Evolutionary conservation across 92 coral and sea anemone genomes (phyloP), one percentile per base, ranked within the genome.

Genomic region (Porites evermanni): DNA sequence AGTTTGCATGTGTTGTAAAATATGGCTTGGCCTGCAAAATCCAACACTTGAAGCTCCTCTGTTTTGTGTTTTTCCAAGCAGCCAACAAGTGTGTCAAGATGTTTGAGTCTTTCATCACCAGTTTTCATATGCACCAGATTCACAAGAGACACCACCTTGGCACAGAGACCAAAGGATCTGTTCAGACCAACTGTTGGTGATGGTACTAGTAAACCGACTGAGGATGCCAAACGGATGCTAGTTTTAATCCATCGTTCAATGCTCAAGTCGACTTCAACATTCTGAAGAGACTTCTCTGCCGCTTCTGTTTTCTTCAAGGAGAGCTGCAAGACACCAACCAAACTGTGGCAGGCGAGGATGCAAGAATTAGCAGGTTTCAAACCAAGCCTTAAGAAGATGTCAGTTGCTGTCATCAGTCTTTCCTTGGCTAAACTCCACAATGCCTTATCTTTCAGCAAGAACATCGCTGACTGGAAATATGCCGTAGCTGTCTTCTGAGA

Each of bases 301-400:
- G 13, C 79, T 13, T 82, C 50, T 23, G 2, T 20, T 21, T 67
- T n/a, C 11, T 72, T 79, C 11, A 72, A 17, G 61, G 20, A 13
- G 38, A 11, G 63, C 51, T 58, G 72, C 44, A 82, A 72, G 50
- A 4, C 21, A 47, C 86, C 79, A 47, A 38, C 38, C 10, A 82
- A n/a, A 38, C 51, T 12, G 3, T n/a, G 72, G 52, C 86, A 72
- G 3, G 44, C 5, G 9, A 4, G 14, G 50, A 82, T 56, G 51
- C 44, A 61, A 56, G 86, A 79, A 72, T 82, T 71, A 54, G 63
- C 79, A n/a, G 4, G 16, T 13, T 3, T 56, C 20, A 82, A 12
- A 5, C 72, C 71, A 71, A 70, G 86, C 6, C n/a, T 19, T 2
- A 44, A 2, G 18, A 38, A 82, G 58, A 82, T 82, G 1, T 73